Base-by-base conservation (phyloP, 2,797 vertebrate species). In the Mallotus villosus region DNA sequence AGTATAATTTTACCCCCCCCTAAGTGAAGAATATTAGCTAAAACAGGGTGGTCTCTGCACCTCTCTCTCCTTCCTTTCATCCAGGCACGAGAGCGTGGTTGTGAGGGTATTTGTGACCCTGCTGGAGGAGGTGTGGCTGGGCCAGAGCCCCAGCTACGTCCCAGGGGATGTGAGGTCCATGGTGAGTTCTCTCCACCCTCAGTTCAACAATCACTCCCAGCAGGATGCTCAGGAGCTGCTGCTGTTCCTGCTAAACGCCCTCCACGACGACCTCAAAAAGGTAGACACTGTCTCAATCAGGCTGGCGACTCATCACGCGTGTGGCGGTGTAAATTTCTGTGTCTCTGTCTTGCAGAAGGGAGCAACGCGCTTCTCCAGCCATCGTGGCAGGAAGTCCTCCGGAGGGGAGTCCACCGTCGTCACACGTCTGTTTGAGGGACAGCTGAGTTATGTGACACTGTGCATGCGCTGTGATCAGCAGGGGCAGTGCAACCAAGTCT, bases 221-320 rank as follows among this genome's bases (percentile, higher is more conserved):
- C 95, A 96, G 6, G 96, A 97, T 0, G 95, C 96, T 0, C 95
- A 96, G 77, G 95, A 95, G 46, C 92, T 96, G 67, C 88, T 96
- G 71, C 92, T 97, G 55, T 93, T 91, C 59, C 90, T 95, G 64
- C 87, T 96, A 64, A 95, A 94, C 0, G 90, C 88, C 0, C 92
- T 97, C 27, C 93, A 97, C 0, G 92, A 95, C 2, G 91, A 94
- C 74, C 87, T 97, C 70, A 93, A 90, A 75, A 93, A 92, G 82
- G 95, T 96, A 64, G 75, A 78, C 11, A 7, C 41, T 5, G 5
- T 7, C 16, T 4, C 1, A 6, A 11, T 51, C 17, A 3, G 16
- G 49, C 14, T 16, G 5, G 32, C 7, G 32, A 34, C 32, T 34
- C 32, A 34, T 8, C 49, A 51, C 12, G 12, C 17, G 12, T 51